Evolutionary conservation across 2,113 vertebrate genomes (phyloP), one percentile per base, ranked within the genome.

Genomic region (Aspiorhynchus laticeps): DNA sequence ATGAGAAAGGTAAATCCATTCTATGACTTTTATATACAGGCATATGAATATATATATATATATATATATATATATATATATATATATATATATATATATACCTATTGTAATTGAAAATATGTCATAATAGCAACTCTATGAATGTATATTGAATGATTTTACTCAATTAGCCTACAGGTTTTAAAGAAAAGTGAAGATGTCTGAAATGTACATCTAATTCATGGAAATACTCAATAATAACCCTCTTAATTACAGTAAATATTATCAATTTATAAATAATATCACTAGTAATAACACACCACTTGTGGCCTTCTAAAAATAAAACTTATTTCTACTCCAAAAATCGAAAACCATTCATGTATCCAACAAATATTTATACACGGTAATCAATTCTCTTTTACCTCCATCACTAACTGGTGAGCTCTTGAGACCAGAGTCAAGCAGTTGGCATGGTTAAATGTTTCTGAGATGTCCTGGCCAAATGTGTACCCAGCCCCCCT

Each of bases 331-430:
- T 51, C 4, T 51, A 56, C 53, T 56, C 15, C 4, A 53, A 53
- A 53, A 53, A 19, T 53, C 5, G 0, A 19, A 53, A 53, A 53
- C 1, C 19, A 21, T 56, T 53, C 19, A 56, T 56, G 53, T 56
- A 7, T 56, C 53, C 17, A 21, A 56, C 51, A 21, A 9, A 59
- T n/a, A 61, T 61, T 24, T 61, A n/a, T n/a, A n/a, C 0, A 10
- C 1, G 28, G 31, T 74, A n/a, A 77, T 77, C 28, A 11, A 12
- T 7, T 78, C 28, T 51, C n/a, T 77, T 19, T 85, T 89, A 99
- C 98, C 97, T 99, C 97, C 98, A 99, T 99, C 90, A 99, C 98
- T 93, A 99, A 94, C 94, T 99, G 98, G 93, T 99, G 98, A 92
- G 98, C 98, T 96, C 98, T 96, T 46, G 98, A 99, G 88, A 99